Conservation (phyloP, 2,113 vertebrate genomes). For the Macquaria ambigua region DNA sequence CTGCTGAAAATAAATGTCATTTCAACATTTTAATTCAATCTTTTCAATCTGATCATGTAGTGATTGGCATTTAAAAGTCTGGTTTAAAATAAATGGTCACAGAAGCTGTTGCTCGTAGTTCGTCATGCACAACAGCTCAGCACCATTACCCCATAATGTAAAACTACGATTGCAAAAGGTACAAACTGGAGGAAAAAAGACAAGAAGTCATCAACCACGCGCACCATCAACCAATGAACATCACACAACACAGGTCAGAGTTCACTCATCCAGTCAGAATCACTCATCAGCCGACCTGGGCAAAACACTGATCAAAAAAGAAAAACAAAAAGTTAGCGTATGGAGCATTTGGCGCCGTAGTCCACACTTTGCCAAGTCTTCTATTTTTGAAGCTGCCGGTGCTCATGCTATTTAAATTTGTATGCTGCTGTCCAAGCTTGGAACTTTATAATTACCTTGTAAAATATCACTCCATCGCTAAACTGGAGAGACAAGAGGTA, state of each 20-base stretch:
- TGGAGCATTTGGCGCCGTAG: background rate
- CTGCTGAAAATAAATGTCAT: background rate
- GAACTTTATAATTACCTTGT: background rate
- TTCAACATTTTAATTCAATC: background rate
- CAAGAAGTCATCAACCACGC: background rate
- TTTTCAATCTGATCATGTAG: background rate
- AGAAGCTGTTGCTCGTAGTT: background rate
- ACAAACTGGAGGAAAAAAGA: background rate
- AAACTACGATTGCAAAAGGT: background rate
- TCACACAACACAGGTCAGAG: slow-evolving; percentile 49
- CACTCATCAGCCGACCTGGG: slow-evolving; percentile 47
- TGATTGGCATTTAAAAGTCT: too few relatives aligned
- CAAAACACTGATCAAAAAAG: slow-evolving; percentile 32
- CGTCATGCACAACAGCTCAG: background rate
- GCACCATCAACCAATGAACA: slow-evolving; percentile 21
- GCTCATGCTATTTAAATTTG: background rate
- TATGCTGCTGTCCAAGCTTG: background rate
- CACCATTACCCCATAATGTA: background rate
- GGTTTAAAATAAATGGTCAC: background rate
- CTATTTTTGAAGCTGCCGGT: background rate
- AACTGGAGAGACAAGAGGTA: background rate
- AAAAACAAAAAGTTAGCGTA: background rate
- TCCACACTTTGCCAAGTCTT: slow-evolving; percentile 28
- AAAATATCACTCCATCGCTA: background rate
- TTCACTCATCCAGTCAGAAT: slow-evolving; percentile 51